These are phyloP conservation scores for Biston stratarius DNA, from an alignment of 2,888 invertebrate species.

Conservation along the genomic window DNA sequence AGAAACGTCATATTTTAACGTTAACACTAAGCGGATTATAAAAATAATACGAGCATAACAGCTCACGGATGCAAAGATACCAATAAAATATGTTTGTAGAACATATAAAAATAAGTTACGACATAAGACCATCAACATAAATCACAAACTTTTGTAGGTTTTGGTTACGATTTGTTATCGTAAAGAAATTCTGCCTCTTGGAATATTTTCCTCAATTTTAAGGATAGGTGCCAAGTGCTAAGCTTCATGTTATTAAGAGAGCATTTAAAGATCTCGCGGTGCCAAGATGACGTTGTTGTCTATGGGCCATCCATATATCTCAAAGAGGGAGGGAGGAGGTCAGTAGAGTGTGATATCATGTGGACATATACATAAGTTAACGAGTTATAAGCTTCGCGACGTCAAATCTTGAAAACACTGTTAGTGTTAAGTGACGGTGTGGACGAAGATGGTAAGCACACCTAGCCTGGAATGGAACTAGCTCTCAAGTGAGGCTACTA, in stretches of 20 bases:
- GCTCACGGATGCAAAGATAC: slow-evolving; percentile 40
- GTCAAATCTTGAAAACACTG: too few species aligned
- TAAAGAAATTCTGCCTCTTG: slow-evolving; percentile 43
- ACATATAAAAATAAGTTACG: slow-evolving; percentile 59
- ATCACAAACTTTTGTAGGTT: slow-evolving; percentile 55
- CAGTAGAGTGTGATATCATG: too few species aligned
- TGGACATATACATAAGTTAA: too few species aligned
- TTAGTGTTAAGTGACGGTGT: too few species aligned
- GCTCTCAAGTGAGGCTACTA: too few species aligned
- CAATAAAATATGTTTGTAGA: slow-evolving; percentile 52
- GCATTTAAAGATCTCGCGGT: slow-evolving; percentile 19
- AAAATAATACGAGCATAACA: slow-evolving; percentile 35
- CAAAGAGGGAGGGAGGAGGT: too few species aligned
- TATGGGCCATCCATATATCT: background rate
- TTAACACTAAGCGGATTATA: slow-evolving; percentile 39
- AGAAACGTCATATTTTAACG: slow-evolving; percentile 8
- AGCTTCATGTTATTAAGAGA: slow-evolving; percentile 29
- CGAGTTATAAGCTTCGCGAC: too few species aligned
- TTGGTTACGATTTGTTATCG: slow-evolving; percentile 53
- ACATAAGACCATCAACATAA: slow-evolving; percentile 58
- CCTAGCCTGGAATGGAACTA: too few species aligned
- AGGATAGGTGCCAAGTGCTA: slow-evolving; percentile 33
- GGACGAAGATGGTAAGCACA: too few species aligned
- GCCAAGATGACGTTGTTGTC: slow-evolving; percentile 19
- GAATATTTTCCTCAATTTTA: slow-evolving; percentile 31